Base-by-base conservation (phyloP, 2,113 vertebrate genomes). In the Stictonetta naevosa region DNA sequence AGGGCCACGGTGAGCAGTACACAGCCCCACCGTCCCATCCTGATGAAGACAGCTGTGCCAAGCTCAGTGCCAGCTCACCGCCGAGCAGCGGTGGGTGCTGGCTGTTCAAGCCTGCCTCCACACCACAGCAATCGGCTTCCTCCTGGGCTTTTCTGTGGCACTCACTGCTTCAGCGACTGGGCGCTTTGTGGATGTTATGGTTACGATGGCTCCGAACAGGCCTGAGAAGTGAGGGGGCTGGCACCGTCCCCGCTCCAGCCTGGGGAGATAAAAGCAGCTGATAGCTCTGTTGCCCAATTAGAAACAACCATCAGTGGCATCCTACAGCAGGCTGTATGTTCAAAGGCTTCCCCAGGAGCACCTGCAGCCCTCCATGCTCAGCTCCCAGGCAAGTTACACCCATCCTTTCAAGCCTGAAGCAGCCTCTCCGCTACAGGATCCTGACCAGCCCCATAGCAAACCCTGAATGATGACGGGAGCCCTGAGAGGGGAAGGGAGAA, bases 161-260 rank as follows among this genome's bases (percentile, higher is more conserved):
- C 20, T 87, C 17, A 34, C 6, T 40, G 28, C 46, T 63, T 60
- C 44, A 64, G 46, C 11, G 23, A 59, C 52, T 59, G 26, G 7
- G 34, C n/a, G 6, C 60, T 78, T 83, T 34, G n/a, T 23, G 0
- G 0, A 56, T 64, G 69, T 73, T 71, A 59, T 50, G 31, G 40
- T 88, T 92, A 86, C 13, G 2, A 83, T 34, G 0, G 5, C 76
- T 62, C 68, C 40, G 33, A 89, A 78, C 42, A 86, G 8, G 17
- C 36, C 64, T 92, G 86, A 56, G 92, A 97, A 96, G 10, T 75
- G 89, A 92, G 77, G 68, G 52, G 76, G 88, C 80, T 88, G 69
- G 21, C 14, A 28, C 31, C 29, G 2, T 44, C 52, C 62, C 31
- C 26, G 53, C 46, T 78, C n/a, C 55, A 88, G 21, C 56, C 72